Evolutionary conservation across 2,888 invertebrate genomes (phyloP), one percentile per base, ranked within the genome.

Genomic region (Philopedon plagiatum): DNA sequence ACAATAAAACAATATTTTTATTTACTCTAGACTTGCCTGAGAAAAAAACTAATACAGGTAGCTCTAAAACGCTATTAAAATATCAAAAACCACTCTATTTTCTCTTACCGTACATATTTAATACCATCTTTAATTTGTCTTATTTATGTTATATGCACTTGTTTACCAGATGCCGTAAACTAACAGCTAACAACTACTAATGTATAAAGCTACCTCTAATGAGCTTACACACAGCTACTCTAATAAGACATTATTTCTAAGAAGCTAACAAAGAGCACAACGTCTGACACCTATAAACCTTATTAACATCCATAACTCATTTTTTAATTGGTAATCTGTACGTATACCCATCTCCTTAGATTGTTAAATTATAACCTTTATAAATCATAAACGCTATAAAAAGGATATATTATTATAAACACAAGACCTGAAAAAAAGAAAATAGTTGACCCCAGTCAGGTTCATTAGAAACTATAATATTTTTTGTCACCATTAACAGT

Each of bases 401-500:
- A 29, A 51, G 29, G 18, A 29, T 26, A 29, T 54, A n/a, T n/a
- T n/a, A n/a, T n/a, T n/a, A 29, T 29, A 54, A 29, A 29, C 29
- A 54, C 9, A 29, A 29, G 15, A 29, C 0, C n/a, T 7, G 8
- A n/a, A 15, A 21, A 46, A 21, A 21, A 11, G 9, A 15, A 15
- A 15, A 29, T 18, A 29, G 5, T 54, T 29, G 29, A 29, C 29
- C 51, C 29, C 7, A 7, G 29, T 18, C 15, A 18, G 29, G 51
- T 54, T 54, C 29, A 54, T 54, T 54, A 54, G 29, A 54, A 29
- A 5, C 8, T 29, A 54, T 54, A 54, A n/a, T n/a, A n/a, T n/a
- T n/a, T n/a, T 54, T 54, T 54, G 51, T 54, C 51, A 54, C n/a
- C 29, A 29, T 54, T 54, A 54, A 29, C 7, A 29, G 8, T 54